phyloP scores from a whole-genome alignment of 2,888 invertebrate species.

The Drosophila glabriapex region DNA sequence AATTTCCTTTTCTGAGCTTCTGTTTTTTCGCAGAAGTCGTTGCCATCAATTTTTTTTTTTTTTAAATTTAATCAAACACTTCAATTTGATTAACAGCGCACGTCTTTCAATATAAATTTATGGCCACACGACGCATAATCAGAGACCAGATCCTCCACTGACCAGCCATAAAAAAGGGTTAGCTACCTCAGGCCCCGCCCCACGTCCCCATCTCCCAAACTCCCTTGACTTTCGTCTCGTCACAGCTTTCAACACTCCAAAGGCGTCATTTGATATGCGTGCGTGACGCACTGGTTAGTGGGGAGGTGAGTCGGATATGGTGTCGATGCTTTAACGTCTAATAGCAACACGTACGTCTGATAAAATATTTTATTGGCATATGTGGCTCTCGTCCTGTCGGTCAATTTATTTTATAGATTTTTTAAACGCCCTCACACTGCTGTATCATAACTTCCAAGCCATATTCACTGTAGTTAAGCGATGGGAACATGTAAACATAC shows the following conservation, averaged over 20 bases:
- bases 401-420: conserved; percentile 73
- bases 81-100: conserved; percentile 81
- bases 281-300: conserved; percentile 49
- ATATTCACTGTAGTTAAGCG: not conserved
- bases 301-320: conserved; percentile 4
- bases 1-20: conserved; percentile 47
- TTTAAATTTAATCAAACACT: conserved; percentile 80
- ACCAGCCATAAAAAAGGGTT: conserved; percentile 80
- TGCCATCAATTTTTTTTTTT: conserved; percentile 21
- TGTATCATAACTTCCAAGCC: conserved; percentile 20
- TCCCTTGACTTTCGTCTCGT: conserved; percentile 37
- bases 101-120: conserved; percentile 82
- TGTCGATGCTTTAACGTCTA: conserved; percentile 64
- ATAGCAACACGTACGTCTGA: conserved; percentile 80
- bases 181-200: conserved; percentile 18
- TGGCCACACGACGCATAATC: conserved; percentile 74
- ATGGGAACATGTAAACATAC: not conserved
- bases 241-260: conserved; percentile 79
- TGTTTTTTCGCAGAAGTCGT: not conserved
- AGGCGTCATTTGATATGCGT: conserved; percentile 80
- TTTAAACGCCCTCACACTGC: conserved; percentile 42
- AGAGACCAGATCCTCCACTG: conserved; percentile 63
- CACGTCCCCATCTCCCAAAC: not conserved
- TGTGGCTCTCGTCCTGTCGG: conserved; percentile 55
- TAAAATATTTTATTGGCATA: conserved; percentile 82